Base-by-base conservation (phyloP, 2,113 vertebrate species). In the Zingel zingel region DNA sequence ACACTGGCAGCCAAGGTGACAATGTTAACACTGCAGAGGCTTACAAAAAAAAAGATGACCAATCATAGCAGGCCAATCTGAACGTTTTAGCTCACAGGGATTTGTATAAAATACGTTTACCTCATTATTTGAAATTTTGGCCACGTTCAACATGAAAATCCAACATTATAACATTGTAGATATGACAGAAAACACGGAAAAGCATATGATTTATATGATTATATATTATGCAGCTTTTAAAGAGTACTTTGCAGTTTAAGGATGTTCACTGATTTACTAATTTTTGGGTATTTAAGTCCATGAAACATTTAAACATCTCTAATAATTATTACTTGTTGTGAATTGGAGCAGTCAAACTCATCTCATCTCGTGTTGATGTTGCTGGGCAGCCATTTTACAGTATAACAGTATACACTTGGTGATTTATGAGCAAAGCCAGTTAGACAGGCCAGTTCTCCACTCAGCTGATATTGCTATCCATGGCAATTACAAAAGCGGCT, bases 391-490 rank as follows among this genome's bases (percentile, higher is more conserved):
- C n/a, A 76, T 48, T n/a, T 68, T n/a, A 16, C 2, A 10, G 39
- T 54, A 27, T 59, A 53, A 30, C 16, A 77, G 25, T 23, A 16
- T 64, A 16, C 6, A 12, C 23, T 21, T 62, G 16, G 47, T 83
- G 74, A 83, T 81, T 61, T 53, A 81, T 81, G 47, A 70, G 64
- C n/a, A 63, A 13, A 63, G 23, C 16, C 75, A 62, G 39, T 76
- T 54, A 57, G 19, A 61, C 59, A 59, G 59, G 39, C 33, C 51
- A 57, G n/a, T 27, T 68, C 86, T 66, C 50, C 68, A 61, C 51
- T 75, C 68, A 81, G 45, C 77, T 73, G 67, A 76, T 78, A 83
- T 59, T 86, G 63, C 66, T 9, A 15, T 69, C 64, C 23, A 56
- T 7, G 3, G 63, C 53, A 86, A 62, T 74, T 74, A 66, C 33